phyloP scores from a whole-genome alignment of 2,797 vertebrate genomes.

The Nasua narica region DNA sequence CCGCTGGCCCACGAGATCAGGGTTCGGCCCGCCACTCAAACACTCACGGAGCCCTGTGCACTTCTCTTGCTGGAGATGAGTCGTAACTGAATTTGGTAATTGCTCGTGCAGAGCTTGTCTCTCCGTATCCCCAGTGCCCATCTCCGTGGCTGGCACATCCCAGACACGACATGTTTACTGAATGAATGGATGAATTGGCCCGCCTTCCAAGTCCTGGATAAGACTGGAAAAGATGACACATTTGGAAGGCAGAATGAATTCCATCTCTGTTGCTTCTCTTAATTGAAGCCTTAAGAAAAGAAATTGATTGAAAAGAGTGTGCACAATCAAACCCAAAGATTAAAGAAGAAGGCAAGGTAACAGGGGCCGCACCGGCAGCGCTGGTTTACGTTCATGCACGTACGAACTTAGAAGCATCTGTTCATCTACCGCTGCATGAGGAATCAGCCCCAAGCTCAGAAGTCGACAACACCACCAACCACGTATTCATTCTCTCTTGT shows the following conservation, averaged over 20 bases:
- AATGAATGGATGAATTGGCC: neutral
- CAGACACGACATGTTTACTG: neutral
- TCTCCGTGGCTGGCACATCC: neutral
- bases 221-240: neutral
- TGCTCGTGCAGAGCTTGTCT: neutral
- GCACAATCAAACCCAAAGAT: neutral
- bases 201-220: neutral
- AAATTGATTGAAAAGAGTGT: neutral
- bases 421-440: neutral
- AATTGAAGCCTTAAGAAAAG: neutral
- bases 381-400: neutral
- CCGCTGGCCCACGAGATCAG: neutral
- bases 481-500: neutral
- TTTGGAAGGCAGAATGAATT: neutral
- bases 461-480: neutral
- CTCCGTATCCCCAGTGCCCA: neutral
- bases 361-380: neutral
- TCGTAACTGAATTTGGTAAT: neutral
- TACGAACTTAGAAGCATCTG: neutral
- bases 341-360: neutral
- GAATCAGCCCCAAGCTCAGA: neutral
- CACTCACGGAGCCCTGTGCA: accelerated
- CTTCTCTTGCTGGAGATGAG: neutral
- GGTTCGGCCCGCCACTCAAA: neutral
- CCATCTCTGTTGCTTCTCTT: neutral